Evolutionary conservation across 2,797 vertebrate species (phyloP), one percentile per base, ranked within the genome.

Genomic region (Ibycter americanus): DNA sequence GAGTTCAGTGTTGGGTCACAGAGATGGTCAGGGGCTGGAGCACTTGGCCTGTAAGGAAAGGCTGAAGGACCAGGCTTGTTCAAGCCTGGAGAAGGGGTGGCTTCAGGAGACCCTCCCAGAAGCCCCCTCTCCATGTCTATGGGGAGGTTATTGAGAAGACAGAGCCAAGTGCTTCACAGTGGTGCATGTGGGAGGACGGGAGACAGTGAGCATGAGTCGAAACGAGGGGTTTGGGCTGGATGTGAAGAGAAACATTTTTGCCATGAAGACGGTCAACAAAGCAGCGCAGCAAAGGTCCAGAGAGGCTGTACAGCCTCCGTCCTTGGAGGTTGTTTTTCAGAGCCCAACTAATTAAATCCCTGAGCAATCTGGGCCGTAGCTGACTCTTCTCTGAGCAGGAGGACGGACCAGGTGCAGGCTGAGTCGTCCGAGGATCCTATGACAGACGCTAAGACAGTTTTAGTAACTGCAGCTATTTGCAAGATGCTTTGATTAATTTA

Each of bases 161-260:
- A 0, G 0, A 94, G 55, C 42, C 26, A 25, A 29, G 55, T 27
- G 42, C 31, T 89, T 88, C n/a, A 26, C 8, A 5, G 1, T 23
- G 63, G 19, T 70, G 11, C 12, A 0, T 2, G 19, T 40, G 27
- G 36, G 12, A 89, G 23, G 29, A 11, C 0, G 2, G 63, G 40
- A 55, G 26, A 6, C 36, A 21, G 17, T 17, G 34, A 8, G 12
- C 47, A 6, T 27, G 6, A 15, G 6, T 2, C 34, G 40, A 36
- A 91, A 17, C 2, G 3, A 44, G 68, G 52, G 32, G 4, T 55
- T 73, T n/a, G 70, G 32, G 14, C 12, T 19, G 42, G 25, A 6
- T 68, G 5, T 47, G 31, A 68, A 38, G 25, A 23, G 44, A 49
- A 73, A 29, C 8, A 10, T 56, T 78, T 67, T 72, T 55, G 12